Evolutionary conservation across 2,888 invertebrate genomes (phyloP).

Genomic region (Lasioglossum lativentre): DNA sequence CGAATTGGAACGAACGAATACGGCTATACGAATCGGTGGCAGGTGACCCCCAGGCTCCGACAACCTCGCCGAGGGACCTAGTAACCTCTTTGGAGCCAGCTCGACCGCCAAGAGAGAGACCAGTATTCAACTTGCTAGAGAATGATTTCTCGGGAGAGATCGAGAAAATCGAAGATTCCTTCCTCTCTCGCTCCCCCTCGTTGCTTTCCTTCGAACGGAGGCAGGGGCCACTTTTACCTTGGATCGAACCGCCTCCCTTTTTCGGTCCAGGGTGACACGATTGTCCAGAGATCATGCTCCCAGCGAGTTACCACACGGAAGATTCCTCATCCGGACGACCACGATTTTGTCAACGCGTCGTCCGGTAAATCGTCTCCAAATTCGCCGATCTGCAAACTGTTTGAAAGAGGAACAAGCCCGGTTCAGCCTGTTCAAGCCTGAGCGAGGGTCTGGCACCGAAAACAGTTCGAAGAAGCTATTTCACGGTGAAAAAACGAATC

Average conservation of each 20-base stretch:
- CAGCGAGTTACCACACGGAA: neutral
- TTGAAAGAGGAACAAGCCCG: neutral
- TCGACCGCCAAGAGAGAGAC: slow-evolving; percentile 24
- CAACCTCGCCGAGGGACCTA: slow-evolving; percentile 57
- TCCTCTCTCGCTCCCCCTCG: slow-evolving; percentile 6
- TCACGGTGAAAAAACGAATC: slow-evolving; percentile 64
- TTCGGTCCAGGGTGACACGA: slow-evolving; percentile 6
- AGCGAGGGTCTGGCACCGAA: neutral
- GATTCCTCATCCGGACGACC: neutral
- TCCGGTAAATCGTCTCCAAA: neutral
- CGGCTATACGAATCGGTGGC: slow-evolving; percentile 43
- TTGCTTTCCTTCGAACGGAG: slow-evolving; percentile 7
- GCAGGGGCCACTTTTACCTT: slow-evolving; percentile 18
- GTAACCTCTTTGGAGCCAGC: slow-evolving; percentile 58
- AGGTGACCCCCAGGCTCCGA: slow-evolving; percentile 40
- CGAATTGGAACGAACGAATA: neutral
- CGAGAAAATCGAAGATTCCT: slow-evolving; percentile 32
- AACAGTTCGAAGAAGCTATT: slow-evolving; percentile 47
- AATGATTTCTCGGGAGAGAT: slow-evolving; percentile 53
- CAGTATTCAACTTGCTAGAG: slow-evolving; percentile 45
- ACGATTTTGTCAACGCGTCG: neutral
- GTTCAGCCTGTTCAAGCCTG: neutral
- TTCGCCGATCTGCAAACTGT: slow-evolving; percentile 21
- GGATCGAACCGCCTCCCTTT: slow-evolving; percentile 21
- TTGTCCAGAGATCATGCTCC: neutral